Evolutionary conservation across 2,113 vertebrate species (phyloP).

Genomic region (Chaenocephalus aceratus): DNA sequence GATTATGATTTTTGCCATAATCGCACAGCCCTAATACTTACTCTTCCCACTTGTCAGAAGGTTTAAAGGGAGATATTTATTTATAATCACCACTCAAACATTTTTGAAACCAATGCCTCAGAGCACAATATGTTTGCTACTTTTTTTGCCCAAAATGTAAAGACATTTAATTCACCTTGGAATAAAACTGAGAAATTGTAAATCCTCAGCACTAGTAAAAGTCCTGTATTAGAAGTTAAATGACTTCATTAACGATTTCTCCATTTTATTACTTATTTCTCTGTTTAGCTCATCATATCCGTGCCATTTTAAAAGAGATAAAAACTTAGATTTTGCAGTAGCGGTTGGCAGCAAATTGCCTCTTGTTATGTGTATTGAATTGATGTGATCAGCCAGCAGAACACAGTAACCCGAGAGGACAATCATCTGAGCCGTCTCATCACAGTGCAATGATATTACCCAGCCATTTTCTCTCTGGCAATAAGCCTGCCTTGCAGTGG

Average conservation of each 20-base stretch:
- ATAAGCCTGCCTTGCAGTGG: conserved; percentile 31
- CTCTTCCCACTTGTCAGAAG: no score
- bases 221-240: neutral
- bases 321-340: neutral
- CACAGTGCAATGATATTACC: conserved; percentile 42
- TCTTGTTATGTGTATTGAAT: conserved; percentile 31
- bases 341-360: conserved; percentile 5
- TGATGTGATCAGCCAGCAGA: conserved; percentile 25
- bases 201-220: neutral
- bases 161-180: neutral
- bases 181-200: neutral
- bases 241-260: neutral
- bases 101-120: no score
- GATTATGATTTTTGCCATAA: no score
- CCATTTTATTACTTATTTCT: neutral
- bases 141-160: neutral
- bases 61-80: no score
- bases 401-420: conserved; percentile 36
- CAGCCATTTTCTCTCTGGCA: conserved; percentile 49
- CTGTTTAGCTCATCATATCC: neutral
- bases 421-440: conserved; percentile 18
- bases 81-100: no score
- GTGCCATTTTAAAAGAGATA: neutral
- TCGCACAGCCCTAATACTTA: no score
- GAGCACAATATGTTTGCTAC: neutral